These are phyloP conservation scores for Sander lucioperca DNA, from an alignment of 2,113 vertebrate genomes.

Conservation along the genomic window DNA sequence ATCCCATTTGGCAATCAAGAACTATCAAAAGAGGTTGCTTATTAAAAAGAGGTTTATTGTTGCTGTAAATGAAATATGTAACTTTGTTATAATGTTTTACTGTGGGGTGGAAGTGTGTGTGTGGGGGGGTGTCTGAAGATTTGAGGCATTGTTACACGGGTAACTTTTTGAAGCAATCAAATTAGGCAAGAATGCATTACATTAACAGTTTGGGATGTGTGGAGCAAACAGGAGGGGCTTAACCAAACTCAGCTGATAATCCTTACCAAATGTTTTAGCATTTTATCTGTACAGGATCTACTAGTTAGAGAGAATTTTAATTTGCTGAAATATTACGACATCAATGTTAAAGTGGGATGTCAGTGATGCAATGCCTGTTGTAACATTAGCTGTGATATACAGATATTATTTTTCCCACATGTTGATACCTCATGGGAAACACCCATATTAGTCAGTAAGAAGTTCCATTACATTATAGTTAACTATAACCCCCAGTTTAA, in stretches of 20 bases:
- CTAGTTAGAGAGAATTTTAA: not conserved
- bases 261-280: not conserved
- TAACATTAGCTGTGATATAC: not conserved
- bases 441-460: not conserved
- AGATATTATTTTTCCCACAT: not conserved
- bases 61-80: slow-evolving; percentile 66
- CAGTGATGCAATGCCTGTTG: not conserved
- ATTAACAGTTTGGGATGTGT: not conserved
- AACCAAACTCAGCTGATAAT: slow-evolving; percentile 6
- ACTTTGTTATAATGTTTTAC: slow-evolving; percentile 68
- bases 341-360: not conserved
- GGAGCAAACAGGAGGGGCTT: not conserved
- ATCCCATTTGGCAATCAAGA: slow-evolving; percentile 61
- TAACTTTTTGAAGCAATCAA: slow-evolving; percentile 64
- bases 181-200: slow-evolving; percentile 1
- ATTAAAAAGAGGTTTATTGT: slow-evolving; percentile 61
- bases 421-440: not conserved
- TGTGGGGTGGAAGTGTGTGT: slow-evolving; percentile 41
- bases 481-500: not conserved
- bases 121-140: slow-evolving; percentile 21
- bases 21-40: slow-evolving; percentile 49
- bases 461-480: not conserved
- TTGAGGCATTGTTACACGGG: slow-evolving; percentile 53
- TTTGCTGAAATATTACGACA: not conserved
- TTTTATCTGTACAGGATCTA: not conserved